Evolutionary conservation across 2,888 invertebrate genomes (phyloP).

Genomic region (Junonia oenone): DNA sequence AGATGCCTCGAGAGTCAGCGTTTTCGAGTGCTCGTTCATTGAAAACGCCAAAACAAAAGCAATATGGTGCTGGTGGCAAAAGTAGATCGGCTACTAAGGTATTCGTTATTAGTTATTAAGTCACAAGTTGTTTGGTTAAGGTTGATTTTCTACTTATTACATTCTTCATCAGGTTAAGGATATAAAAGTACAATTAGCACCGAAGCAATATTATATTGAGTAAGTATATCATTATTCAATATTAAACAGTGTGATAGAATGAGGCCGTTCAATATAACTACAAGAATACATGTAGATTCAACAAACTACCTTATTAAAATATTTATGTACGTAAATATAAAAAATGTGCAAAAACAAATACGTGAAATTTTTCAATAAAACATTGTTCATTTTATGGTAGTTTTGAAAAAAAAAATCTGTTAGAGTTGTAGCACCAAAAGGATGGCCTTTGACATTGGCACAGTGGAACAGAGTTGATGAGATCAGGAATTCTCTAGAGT

Average conservation of each 20-base stretch:
- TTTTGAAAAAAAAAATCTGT: background rate
- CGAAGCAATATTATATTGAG: constrained; percentile 52
- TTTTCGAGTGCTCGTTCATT: constrained; percentile 33
- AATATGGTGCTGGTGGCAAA: constrained; percentile 27
- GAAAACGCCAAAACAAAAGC: constrained; percentile 18
- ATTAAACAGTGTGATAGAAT: too few species aligned
- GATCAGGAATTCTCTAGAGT: constrained; percentile 45
- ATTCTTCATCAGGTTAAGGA: constrained; percentile 36
- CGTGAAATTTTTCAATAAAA: too few species aligned
- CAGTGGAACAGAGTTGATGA: constrained; percentile 63
- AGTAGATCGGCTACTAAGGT: constrained; percentile 43
- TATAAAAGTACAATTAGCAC: constrained; percentile 31
- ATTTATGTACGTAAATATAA: too few species aligned
- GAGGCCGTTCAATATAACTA: too few species aligned
- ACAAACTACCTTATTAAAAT: too few species aligned
- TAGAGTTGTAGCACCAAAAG: constrained; percentile 53
- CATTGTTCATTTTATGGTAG: too few species aligned
- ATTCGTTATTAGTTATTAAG: too few species aligned
- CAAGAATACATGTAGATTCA: too few species aligned
- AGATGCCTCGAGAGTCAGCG: constrained; percentile 18
- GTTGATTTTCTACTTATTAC: background rate
- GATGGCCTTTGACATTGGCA: constrained; percentile 56
- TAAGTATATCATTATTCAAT: constrained; percentile 39
- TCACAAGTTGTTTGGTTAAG: too few species aligned
- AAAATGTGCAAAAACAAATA: too few species aligned